Evolutionary conservation across 2,113 vertebrate species (phyloP).

Genomic region (Menura novaehollandiae): DNA sequence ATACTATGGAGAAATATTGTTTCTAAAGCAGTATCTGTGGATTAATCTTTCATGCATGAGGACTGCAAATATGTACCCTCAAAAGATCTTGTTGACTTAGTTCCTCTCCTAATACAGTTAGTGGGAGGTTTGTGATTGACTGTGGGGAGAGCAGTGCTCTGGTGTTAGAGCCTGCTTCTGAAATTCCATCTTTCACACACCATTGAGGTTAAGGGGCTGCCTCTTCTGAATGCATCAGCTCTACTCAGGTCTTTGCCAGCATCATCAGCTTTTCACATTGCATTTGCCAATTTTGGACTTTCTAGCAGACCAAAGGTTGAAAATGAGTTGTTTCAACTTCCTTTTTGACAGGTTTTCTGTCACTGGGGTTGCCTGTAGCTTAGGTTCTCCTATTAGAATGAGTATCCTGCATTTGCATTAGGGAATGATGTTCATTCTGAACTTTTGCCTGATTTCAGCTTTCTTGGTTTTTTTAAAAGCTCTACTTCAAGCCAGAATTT

Average conservation of each 20-base stretch:
- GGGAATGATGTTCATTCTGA: neutral
- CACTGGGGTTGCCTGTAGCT: neutral
- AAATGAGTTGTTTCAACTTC: neutral
- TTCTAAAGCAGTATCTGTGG: neutral
- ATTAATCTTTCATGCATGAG: neutral
- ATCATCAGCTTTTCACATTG: neutral
- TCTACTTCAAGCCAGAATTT: neutral
- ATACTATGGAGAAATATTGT: neutral
- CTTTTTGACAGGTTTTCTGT: neutral
- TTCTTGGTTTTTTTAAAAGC: neutral
- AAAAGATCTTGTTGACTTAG: neutral
- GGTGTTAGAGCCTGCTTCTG: neutral
- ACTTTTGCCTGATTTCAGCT: neutral
- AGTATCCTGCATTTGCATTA: neutral
- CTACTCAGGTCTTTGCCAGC: neutral
- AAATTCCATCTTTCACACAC: constrained; percentile 10
- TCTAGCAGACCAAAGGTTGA: neutral
- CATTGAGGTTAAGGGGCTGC: neutral
- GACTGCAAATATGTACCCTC: neutral
- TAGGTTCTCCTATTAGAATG: neutral
- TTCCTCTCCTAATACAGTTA: neutral
- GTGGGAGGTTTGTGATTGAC: neutral
- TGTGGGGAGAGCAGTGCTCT: neutral
- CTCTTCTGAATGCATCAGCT: neutral
- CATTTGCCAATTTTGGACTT: neutral